phyloP scores from a whole-genome alignment of 2,797 vertebrate genomes.

The Masticophis lateralis region DNA sequence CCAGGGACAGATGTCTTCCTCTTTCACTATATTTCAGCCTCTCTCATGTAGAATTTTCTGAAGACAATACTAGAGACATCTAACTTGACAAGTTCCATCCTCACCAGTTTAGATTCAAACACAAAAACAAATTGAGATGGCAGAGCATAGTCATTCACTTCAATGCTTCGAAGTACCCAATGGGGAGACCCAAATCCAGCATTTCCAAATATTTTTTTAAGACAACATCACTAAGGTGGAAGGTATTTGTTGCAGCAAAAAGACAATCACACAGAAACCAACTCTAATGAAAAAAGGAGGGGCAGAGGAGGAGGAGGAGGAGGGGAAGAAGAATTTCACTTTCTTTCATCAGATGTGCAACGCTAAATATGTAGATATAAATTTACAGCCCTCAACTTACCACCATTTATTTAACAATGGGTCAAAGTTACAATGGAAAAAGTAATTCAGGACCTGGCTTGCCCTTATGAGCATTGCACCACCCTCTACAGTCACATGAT shows the following conservation, averaged over 20 bases:
- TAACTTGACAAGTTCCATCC: slow-evolving; percentile 9
- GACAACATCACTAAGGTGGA: neutral
- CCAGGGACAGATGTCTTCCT: neutral
- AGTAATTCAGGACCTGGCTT: neutral
- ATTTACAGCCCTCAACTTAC: neutral
- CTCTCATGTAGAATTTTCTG: neutral
- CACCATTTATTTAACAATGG: neutral
- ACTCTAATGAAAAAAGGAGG: neutral
- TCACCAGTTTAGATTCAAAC: neutral
- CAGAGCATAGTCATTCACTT: neutral
- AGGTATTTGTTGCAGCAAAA: neutral
- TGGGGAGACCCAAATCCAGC: neutral
- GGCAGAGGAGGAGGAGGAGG: too few relatives aligned
- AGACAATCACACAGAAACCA: neutral
- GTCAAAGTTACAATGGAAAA: neutral
- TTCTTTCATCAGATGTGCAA: neutral
- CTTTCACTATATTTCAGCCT: neutral
- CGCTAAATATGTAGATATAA: neutral
- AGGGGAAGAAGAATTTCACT: neutral
- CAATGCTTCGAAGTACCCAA: neutral
- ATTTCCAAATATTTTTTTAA: neutral
- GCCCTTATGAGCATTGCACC: neutral
- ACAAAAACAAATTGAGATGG: neutral
- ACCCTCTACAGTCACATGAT: neutral
- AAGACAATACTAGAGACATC: neutral